Evolutionary conservation across 2,113 vertebrate species (phyloP).

Genomic region (Brachypteracias leptosomus): DNA sequence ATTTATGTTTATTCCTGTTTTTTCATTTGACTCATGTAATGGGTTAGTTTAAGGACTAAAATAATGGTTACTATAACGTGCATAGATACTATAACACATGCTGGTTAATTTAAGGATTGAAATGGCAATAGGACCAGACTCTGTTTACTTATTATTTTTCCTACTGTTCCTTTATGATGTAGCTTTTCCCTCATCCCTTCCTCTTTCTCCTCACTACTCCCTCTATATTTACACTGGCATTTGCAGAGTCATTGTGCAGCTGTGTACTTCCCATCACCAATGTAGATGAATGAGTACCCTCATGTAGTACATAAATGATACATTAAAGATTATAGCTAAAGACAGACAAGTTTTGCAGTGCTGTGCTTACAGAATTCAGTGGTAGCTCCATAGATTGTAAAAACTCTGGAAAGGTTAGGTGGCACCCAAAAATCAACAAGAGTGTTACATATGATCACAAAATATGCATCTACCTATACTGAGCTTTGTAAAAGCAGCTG

Average conservation of each 20-base stretch:
- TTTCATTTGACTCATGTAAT: neutral
- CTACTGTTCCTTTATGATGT: accelerated
- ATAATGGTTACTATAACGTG: neutral
- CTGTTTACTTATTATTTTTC: neutral
- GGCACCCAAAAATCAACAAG: neutral
- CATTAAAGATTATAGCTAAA: neutral
- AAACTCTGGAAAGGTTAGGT: neutral
- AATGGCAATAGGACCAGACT: neutral
- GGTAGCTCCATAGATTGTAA: neutral
- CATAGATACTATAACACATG: neutral
- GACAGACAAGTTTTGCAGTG: neutral
- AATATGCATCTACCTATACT: neutral
- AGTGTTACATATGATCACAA: neutral
- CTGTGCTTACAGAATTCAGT: neutral
- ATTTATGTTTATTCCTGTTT: neutral
- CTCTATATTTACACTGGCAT: neutral
- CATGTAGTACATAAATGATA: accelerated
- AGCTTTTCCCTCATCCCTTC: neutral
- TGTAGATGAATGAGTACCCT: neutral
- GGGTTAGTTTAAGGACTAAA: neutral
- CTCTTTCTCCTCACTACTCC: neutral
- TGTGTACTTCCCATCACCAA: neutral
- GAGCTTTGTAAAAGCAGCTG: neutral
- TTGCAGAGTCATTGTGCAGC: neutral
- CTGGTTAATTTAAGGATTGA: neutral